Evolutionary conservation across 1,140 invertebrate species (phyloP).

Genomic region (Drosophila biarmipes): DNA sequence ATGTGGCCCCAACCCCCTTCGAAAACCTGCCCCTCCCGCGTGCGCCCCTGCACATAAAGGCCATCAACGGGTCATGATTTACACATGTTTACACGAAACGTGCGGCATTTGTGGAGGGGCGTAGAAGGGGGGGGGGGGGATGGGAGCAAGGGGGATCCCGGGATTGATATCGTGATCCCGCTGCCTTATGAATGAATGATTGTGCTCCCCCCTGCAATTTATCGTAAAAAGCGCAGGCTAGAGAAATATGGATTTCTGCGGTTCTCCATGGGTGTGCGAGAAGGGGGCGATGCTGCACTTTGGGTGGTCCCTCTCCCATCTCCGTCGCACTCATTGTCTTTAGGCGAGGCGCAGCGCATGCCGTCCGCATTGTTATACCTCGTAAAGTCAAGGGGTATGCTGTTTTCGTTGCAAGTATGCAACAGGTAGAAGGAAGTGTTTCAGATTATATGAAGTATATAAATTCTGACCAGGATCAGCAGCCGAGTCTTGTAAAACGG

Average conservation of each 20-base stretch:
- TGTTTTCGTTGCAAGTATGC: too few relatives aligned
- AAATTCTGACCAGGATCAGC: too few relatives aligned
- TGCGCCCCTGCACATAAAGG: slow-evolving; percentile 49
- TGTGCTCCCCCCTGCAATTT: slow-evolving; percentile 54
- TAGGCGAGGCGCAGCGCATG: slow-evolving; percentile 50
- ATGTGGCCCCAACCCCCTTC: slow-evolving; percentile 38
- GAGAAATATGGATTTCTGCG: slow-evolving; percentile 77
- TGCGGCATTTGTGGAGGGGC: slow-evolving; percentile 7
- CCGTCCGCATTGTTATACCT: slow-evolving; percentile 23
- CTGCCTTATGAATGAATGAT: slow-evolving; percentile 70
- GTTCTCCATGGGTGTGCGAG: slow-evolving; percentile 22
- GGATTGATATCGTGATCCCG: slow-evolving; percentile 11
- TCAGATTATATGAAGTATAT: too few relatives aligned
- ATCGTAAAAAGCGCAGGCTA: slow-evolving; percentile 71
- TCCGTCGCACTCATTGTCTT: slow-evolving; percentile 3
- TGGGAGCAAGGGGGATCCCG: slow-evolving; percentile 1
- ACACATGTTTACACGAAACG: slow-evolving; percentile 77
- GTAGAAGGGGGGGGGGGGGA: background rate
- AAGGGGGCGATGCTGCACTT: slow-evolving; percentile 18
- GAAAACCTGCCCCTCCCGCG: background rate
- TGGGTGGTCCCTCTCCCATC: slow-evolving; percentile 63
- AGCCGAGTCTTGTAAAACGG: too few relatives aligned
- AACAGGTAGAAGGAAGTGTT: too few relatives aligned
- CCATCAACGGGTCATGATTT: slow-evolving; percentile 82
- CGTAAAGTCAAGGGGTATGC: too few relatives aligned